Evolutionary conservation across 2,113 vertebrate genomes (phyloP), one percentile per base, ranked within the genome.

Genomic region (Gallinago jamesoni): DNA sequence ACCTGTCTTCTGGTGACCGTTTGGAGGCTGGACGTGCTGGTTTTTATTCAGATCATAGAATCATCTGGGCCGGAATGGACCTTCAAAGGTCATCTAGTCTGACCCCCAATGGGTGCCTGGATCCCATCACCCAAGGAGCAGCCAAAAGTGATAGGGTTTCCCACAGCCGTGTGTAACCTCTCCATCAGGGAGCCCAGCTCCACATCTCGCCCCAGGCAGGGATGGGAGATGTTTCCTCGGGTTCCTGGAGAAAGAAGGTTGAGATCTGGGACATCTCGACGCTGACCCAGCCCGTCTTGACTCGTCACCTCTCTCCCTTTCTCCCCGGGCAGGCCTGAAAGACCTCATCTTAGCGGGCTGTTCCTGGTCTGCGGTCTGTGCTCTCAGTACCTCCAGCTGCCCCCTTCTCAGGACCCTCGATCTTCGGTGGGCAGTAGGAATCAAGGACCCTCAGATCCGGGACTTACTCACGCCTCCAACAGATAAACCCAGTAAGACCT

Each of bases 331-430:
- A 99, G 99, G 99, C 84, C 97, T 99, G 75, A 99, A 99, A 98
- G 99, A 99, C 97, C 98, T 99, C 98, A 98, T 99, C 94, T 91
- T 99, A 73, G 98, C 99, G 7, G 99, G 99, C 92, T 99, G 99
- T 93, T 99, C 98, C 91, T 99, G 99, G 99, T 98, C 98, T 39
- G 99, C 99, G 2, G 98, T 99, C 89, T 99, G 99, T 64, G 99
- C 99, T 75, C 99, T 99, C 91, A 99, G 99, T 98, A 99, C 99
- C 82, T 98, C 99, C 96, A 99, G 98, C 96, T 99, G 99, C 98
- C 99, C 99, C 95, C 99, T 99, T 95, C 98, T 99, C 94, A 99
- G 99, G 95, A 99, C 99, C 87, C 98, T 99, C 86, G 99, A 99
- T 98, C 98, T 99, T 97, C 98, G 99, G 93, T 99, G 99, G 98